Base-by-base conservation (phyloP, 2,888 invertebrate species). In the Salpingus planirostris region DNA sequence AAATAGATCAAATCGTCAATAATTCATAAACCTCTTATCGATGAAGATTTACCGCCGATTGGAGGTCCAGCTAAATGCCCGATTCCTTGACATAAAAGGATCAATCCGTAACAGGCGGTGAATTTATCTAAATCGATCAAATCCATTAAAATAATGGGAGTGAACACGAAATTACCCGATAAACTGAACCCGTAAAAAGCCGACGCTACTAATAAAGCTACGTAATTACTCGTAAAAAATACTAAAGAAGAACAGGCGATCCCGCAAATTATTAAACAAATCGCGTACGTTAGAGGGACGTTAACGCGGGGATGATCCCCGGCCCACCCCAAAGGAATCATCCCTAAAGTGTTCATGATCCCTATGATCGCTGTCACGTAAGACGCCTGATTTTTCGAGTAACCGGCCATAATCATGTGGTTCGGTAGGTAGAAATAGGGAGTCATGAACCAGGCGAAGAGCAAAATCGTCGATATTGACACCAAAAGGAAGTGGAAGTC, bases 401-500 rank as follows among this genome's bases (percentile, higher is more conserved):
- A 85, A 1, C 78, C 78, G 13, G 41, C 33, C 6, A 76, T 74
- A 18, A 74, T 73, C 68, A 89, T 80, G 59, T 86, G 80, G 54
- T 93, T 91, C 31, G 86, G 84, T 40, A 93, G 70, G 65, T 91
- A 95, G 61, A 95, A 87, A 67, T 96, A 96, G 8, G 93, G 92
- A 35, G 95, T 87, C 55, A 96, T 93, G 64, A 87, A 88, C 86
- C 91, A 92, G 52, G 84, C 79, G 66, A 93, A 95, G 29, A 95
- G 73, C 31, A 92, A 71, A 48, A 91, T 79, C 44, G 91, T 92
- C 31, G 91, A 87, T 10, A 90, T 56, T 33, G 87, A 86, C 18
- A 18, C 8, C 6, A 18, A 8, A 8, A 18, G 18, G 18, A 18
- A 18, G 18, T 18, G 18, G 18, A 18, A 8, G 6, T 18, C 18